Evolutionary conservation across 2,888 invertebrate species (phyloP), one percentile per base, ranked within the genome.

Genomic region (Calameuta filiformis): DNA sequence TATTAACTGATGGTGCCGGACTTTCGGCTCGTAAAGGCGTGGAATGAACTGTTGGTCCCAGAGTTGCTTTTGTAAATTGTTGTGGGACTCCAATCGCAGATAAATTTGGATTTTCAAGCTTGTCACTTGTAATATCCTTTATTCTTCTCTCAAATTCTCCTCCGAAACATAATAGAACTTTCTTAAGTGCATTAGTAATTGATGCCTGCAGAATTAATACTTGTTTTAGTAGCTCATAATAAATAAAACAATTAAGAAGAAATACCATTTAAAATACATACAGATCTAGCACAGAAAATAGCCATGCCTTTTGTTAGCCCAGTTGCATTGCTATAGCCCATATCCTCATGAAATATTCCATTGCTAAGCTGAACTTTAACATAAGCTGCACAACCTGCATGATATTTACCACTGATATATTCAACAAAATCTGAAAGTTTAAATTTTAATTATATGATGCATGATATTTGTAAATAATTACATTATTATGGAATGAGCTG

Each of bases 291-390:
- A n/a, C 73, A 77, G 35, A 83, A 79, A 76, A 88, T 80, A 1
- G 86, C 80, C 23, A 78, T 77, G 69, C 86, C 87, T 79, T 88
- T 88, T 15, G 77, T 79, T 34, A 77, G 34, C 37, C 81, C 84
- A 34, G 85, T 86, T 1, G 82, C 81, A 33, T 76, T 77, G 69
- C 81, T 83, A 78, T 88, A 88, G 33, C 86, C 88, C 80, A 88
- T 79, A 31, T 86, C 88, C 76, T 88, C 85, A 6, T 88, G 88
- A 79, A 81, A 86, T 1, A 76, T 83, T 37, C 83, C 86, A 76
- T 87, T 76, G 0, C 77, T 68, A 4, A 86, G 76, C 75, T 88
- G 86, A n/a, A 88, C 84, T 76, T 81, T 84, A 15, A 88, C 80
- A 35, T 85, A 85, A 11, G 86, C 83, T 0, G 81, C 83, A 37